Base-by-base conservation (phyloP, 2,888 invertebrate genomes). In the Pharmacophagus antenor region DNA sequence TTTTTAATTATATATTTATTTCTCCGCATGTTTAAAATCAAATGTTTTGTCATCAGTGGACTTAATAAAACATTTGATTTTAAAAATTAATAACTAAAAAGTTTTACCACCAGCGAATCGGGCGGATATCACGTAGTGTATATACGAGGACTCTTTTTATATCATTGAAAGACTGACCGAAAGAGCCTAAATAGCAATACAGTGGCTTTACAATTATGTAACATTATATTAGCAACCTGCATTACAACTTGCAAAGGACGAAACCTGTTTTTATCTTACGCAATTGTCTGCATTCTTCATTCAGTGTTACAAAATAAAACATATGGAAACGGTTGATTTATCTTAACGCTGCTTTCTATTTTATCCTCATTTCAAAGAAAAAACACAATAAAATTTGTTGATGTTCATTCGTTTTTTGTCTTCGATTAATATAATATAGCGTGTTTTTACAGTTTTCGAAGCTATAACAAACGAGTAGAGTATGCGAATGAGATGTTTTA, bases 311-410 rank as follows among this genome's bases (percentile, higher is more conserved):
- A 54, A 69, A 44, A 63, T 49, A 59, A 65, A 63, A 63, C 59
- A 53, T 58, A 61, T 52, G 44, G 52, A 56, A 49, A 50, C 50
- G 60, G 27, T 51, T 50, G 25, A 41, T 21, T 8, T 25, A 25
- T 42, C 42, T 31, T 42, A 7, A 12, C 46, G 8, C 3, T 5
- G 3, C 17, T 58, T 65, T 70, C 68, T 78, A 80, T 78, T 79
- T 79, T 72, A 71, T 74, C 69, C 64, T 63, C 62, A 70, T 73
- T 74, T 67, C 65, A 72, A 67, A 59, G 50, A 62, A 62, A 55
- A 52, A 58, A 60, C 67, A 66, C 64, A 62, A 71, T 76, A 71
- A 71, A 74, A 69, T 61, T 57, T 49, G 62, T 6, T 62, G 61
- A 62, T 62, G 70, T 71, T 71, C 70, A 67, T 70, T 70, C 64